A percentile compares a stretch with the other conserved stretches of the same genome.
These are phyloP conservation scores for Phalangium opilio DNA, from an alignment of 2,888 invertebrate species.

Conservation along the genomic window DNA sequence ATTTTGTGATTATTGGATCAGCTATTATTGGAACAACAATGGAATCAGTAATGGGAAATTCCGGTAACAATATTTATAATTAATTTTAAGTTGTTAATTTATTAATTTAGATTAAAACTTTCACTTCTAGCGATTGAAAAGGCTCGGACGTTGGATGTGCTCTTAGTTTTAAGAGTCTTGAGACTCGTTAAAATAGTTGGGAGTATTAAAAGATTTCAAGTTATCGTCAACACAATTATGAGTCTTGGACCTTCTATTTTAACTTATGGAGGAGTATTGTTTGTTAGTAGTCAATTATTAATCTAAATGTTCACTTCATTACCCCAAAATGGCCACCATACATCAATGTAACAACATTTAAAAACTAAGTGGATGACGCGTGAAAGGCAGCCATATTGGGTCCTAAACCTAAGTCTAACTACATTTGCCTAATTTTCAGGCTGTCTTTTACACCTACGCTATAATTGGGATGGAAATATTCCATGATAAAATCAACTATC, in stretches of 20 bases:
- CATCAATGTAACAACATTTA: no score
- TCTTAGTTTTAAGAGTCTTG: conserved; percentile 35
- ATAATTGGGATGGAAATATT: conserved; percentile 37
- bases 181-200: conserved; percentile 34
- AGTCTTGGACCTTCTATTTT: conserved; percentile 35
- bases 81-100: not conserved
- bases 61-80: conserved; percentile 8
- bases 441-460: conserved; percentile 35
- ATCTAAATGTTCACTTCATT: no score
- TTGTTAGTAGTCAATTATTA: conserved; percentile 27
- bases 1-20: conserved; percentile 32
- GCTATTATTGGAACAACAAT: conserved; percentile 27
- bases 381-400: no score
- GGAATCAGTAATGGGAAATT: conserved; percentile 17
- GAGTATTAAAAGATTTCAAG: conserved; percentile 32
- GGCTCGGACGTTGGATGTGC: conserved; percentile 29
- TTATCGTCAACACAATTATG: conserved; percentile 33
- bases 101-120: not conserved
- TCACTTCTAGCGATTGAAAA: conserved; percentile 25
- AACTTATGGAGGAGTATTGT: conserved; percentile 34
- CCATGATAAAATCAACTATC: conserved; percentile 26
- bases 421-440: conserved; percentile 25
- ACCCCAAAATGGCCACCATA: no score
- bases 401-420: no score
- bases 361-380: no score